Conservation (phyloP, 37 sponge, comb jelly and placozoan species). For the Tethya wilhelma region DNA sequence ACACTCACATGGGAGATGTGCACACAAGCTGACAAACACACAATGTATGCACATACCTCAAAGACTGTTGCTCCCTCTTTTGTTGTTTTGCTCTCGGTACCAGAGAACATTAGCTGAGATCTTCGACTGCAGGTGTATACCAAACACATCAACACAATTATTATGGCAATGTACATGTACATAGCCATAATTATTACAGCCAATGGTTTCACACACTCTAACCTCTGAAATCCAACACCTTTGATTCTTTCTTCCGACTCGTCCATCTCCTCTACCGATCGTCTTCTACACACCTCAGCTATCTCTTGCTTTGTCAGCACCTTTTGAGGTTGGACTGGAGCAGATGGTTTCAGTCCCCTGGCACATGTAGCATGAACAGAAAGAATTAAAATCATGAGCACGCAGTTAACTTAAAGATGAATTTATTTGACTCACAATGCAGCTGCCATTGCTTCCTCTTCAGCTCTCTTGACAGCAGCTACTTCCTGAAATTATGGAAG, state of each 20-base stretch:
- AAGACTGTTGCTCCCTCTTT: conserved; percentile 41
- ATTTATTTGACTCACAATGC: conserved; percentile 63
- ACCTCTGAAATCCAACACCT: conserved; percentile 77
- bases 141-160: neutral
- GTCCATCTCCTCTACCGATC: conserved; percentile 40
- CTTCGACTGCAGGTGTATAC: conserved; percentile 21
- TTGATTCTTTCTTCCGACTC: conserved; percentile 57
- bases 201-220: neutral
- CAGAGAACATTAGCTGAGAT: conserved; percentile 17
- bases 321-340: neutral
- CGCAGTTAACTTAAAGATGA: neutral
- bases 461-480: conserved; percentile 79
- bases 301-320: conserved; percentile 61
- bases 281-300: conserved; percentile 62
- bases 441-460: conserved; percentile 87
- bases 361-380: neutral
- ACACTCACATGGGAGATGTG: neutral
- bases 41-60: conserved; percentile 10
- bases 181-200: too few species aligned
- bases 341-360: conserved; percentile 42
- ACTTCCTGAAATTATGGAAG: conserved; percentile 60
- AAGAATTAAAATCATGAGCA: neutral
- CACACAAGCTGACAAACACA: too few species aligned
- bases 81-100: conserved; percentile 23
- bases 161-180: neutral